phyloP scores from a whole-genome alignment of 2,888 invertebrate genomes.

The Caradrina kadenii region DNA sequence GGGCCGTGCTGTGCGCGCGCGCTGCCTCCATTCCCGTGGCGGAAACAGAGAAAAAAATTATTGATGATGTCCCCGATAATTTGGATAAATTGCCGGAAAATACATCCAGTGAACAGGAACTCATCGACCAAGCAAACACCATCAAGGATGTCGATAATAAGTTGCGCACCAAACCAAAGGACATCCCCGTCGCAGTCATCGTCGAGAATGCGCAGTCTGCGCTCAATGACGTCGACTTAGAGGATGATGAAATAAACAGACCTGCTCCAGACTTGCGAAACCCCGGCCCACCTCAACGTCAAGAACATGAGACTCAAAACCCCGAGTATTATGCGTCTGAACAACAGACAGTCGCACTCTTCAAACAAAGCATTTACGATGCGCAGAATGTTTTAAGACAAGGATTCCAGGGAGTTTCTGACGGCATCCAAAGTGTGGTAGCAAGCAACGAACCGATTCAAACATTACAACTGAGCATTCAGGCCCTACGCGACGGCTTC shows the following conservation, averaged over 20 bases:
- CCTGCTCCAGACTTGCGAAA: conserved; percentile 78
- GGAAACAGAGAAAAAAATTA: conserved; percentile 62
- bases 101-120: conserved; percentile 70
- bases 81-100: conserved; percentile 69
- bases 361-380: conserved; percentile 76
- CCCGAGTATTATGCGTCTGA: conserved; percentile 76
- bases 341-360: conserved; percentile 68
- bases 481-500: conserved; percentile 75
- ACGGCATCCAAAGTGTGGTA: conserved; percentile 77
- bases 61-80: conserved; percentile 63
- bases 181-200: conserved; percentile 81
- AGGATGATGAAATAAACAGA: conserved; percentile 74
- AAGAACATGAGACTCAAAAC: conserved; percentile 85
- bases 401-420: conserved; percentile 74
- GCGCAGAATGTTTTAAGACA: conserved; percentile 70
- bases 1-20: conserved; percentile 76
- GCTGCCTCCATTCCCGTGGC: conserved; percentile 76
- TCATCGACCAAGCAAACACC: conserved; percentile 70
- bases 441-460: conserved; percentile 74
- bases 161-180: conserved; percentile 69
- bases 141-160: conserved; percentile 77
- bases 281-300: conserved; percentile 83
- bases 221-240: conserved; percentile 65
- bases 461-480: conserved; percentile 74
- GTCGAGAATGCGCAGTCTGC: conserved; percentile 70